Percentiles rank a stretch among this genome's conserved stretches.
Evolutionary conservation across 2,113 vertebrate genomes (phyloP).

Genomic region (Circaetus cinerascens): DNA sequence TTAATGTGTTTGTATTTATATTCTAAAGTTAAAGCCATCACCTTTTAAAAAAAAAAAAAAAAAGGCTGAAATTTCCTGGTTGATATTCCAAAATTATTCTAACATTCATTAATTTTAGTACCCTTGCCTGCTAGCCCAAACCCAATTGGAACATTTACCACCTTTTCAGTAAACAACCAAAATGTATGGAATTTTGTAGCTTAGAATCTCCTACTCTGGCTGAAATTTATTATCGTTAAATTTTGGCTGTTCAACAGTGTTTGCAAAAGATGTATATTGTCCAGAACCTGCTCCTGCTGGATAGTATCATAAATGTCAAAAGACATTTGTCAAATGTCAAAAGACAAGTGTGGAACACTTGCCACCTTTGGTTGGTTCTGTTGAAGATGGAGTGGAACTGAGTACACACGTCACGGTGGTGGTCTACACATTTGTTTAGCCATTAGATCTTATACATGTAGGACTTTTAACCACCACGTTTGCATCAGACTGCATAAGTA

Average conservation of each 20-base stretch:
- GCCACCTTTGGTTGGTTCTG: not conserved
- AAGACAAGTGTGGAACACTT: not conserved
- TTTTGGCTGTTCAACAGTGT: not conserved
- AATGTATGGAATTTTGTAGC: not conserved
- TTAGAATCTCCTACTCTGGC: not conserved
- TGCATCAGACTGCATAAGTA: not conserved
- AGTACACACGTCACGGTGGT: rapidly evolving
- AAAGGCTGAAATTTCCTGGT: not conserved
- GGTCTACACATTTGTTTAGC: not conserved
- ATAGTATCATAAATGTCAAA: not conserved
- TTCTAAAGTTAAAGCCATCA: not conserved
- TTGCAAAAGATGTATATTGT: not conserved
- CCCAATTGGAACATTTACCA: not conserved
- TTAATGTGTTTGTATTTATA: not conserved
- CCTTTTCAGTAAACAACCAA: not conserved
- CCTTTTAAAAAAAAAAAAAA: not conserved
- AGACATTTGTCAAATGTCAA: not conserved
- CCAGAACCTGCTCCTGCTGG: not conserved
- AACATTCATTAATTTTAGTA: not conserved
- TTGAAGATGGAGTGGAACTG: not conserved
- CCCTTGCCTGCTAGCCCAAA: not conserved
- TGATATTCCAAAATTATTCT: not conserved
- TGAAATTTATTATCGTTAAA: not conserved
- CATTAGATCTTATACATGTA: not conserved
- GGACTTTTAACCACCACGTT: not conserved